Evolutionary conservation across 2,888 invertebrate genomes (phyloP), one percentile per base, ranked within the genome.

Genomic region (Unio pictorum): DNA sequence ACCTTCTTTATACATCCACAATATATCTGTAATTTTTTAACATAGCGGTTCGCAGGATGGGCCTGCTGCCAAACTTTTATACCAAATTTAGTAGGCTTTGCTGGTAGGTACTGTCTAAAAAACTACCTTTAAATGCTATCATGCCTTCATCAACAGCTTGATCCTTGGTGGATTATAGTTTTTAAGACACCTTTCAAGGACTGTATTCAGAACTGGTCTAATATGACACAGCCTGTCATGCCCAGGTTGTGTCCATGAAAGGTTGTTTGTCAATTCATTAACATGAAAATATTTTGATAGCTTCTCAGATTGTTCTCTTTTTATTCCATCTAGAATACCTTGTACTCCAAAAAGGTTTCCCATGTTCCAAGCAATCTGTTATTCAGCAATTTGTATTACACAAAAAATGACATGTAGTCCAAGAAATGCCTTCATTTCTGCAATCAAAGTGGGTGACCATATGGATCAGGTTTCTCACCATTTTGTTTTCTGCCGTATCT

Each of bases 21-120:
- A 26, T 74, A 74, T 5, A 74, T 55, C 26, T 74, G 64, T 17
- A 68, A 71, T 11, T 68, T 59, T 23, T 68, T 64, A 7, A 66
- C 68, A 67, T 71, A 66, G 23, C 74, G 61, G 23, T 66, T 71
- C 3, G 58, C 26, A 18, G 71, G 70, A 15, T 54, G 55, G 3
- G 71, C 68, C 30, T 64, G 8, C 55, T 68, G 64, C 71, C 71
- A 71, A 20, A 74, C 73, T 61, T 71, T 73, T 1, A 73, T 71
- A 1, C 68, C 73, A 63, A 8, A 34, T 34, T 34, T 34, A 8
- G 34, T 34, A 1, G 34, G 34, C 8, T 34, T 34, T 34, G 34
- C 34, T 34, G 1, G 34, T 8, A 34, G 8, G 34, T 34, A 8
- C 8, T 34, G 34, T 34, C 34, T 34, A 34, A 34, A 71, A n/a